Conservation (phyloP, 2,888 invertebrate species). For the Philonicus albiceps region DNA sequence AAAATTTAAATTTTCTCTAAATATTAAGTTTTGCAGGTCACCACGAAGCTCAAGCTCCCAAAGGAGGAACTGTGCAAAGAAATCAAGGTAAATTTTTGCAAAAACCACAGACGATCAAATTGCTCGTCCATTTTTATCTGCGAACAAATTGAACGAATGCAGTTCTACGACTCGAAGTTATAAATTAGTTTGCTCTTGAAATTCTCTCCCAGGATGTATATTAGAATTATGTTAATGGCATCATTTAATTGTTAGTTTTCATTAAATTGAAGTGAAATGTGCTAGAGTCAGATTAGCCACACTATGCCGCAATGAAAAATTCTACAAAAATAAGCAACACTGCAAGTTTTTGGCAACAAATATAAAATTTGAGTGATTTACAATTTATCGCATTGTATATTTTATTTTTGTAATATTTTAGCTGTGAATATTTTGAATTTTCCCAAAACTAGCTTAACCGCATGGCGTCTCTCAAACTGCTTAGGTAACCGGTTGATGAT, state of each 20-base stretch:
- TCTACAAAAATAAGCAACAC: neutral
- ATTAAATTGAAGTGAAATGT: neutral
- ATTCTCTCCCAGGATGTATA: neutral
- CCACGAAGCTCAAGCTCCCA: constrained; percentile 78
- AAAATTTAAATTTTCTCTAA: neutral
- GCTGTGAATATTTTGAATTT: neutral
- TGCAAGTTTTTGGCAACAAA: neutral
- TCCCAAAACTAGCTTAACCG: neutral
- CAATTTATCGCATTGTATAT: neutral
- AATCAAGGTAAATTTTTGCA: constrained; percentile 74
- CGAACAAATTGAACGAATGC: neutral
- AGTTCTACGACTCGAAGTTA: neutral
- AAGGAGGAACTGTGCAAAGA: constrained; percentile 82
- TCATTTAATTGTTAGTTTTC: neutral
- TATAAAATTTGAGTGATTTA: neutral
- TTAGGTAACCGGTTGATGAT: neutral
- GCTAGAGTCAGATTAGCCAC: neutral
- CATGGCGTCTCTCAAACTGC: neutral
- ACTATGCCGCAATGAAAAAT: neutral
- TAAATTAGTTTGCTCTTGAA: neutral
- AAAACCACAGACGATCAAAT: constrained; percentile 24
- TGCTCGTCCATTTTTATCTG: neutral
- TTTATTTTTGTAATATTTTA: neutral
- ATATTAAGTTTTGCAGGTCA: constrained; percentile 54
- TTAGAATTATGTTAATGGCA: neutral